Base-by-base conservation (phyloP, 2,113 vertebrate genomes). In the Chaenogobius annularis region DNA sequence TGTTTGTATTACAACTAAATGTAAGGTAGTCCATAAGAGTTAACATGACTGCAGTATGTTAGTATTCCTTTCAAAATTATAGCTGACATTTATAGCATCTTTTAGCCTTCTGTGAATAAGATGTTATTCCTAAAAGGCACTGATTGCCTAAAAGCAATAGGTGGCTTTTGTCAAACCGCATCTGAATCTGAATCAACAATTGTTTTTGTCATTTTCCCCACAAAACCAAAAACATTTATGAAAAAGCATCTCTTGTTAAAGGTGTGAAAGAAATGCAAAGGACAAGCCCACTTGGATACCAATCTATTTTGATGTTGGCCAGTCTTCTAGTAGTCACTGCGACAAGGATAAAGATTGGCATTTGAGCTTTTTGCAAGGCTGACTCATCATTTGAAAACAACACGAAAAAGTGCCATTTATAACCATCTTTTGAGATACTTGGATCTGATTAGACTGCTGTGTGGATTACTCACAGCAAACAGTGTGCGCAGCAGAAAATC, bases 301-400 rank as follows among this genome's bases (percentile, higher is more conserved):
- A 2, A 14, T 80, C 82, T 89, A 84, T 86, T 89, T 90, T 82
- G 72, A 78, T 72, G 48, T 68, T 71, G 71, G 74, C 74, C 83
- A 81, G 69, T 67, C 58, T 82, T 62, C 4, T 31, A 31, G 65
- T 67, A 77, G 62, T 87, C 81, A 80, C 71, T 68, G 81, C 61
- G 75, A 74, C 17, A 9, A 78, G 74, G 64, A 83, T 84, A 71
- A 73, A 84, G 65, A 84, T 63, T 88, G 85, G 74, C 87, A 83
- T 85, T 88, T 88, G 66, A 77, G 76, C 72, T 78, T 70, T 62
- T 63, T 14, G 64, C 73, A 68, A 12, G 47, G 59, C 73, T 84
- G 87, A 88, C 75, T 89, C 87, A 90, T 80, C 68, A 50, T 40
- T 35, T 37, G 13, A 71, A 68, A 83, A 78, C 64, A 84, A 75